Base-by-base conservation (phyloP, 92 coral and sea anemone species). In the Zoanthus gigantus region DNA sequence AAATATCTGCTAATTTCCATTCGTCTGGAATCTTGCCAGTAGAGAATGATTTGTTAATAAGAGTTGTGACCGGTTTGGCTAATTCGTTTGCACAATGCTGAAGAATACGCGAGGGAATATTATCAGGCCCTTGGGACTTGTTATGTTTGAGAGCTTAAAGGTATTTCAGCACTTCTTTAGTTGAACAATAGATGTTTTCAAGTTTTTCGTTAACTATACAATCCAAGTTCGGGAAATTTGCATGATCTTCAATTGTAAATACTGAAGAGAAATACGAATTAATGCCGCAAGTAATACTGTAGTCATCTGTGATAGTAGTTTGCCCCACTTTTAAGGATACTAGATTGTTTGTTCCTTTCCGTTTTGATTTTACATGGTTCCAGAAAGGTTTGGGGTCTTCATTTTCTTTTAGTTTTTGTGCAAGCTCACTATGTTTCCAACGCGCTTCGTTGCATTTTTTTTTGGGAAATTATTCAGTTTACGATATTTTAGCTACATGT, bases 121-220 rank as follows among this genome's bases (percentile, higher is more conserved):
- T 18, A 68, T 90, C 92, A 30, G 90, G 90, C 90, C 92, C 89
- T 53, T 87, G 92, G 61, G 87, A 90, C 85, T 90, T 90, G 57
- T 85, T 90, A 29, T 73, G 81, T 53, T 85, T 85, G 6, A 90
- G 77, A 76, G 34, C 83, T 79, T 72, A 56, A 37, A 90, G 83
- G 47, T 76, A 77, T 78, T 90, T 37, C 4, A 34, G 42, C 42
- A 34, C 42, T 34, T 90, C 72, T 60, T 17, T 47, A 46, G 89
- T 80, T 61, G 71, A 30, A 47, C 52, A 47, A 47, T 47, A 47
- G 52, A 47, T 47, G 0, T 47, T 47, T 47, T 47, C 52, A 47
- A 89, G 86, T 77, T 84, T 86, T 75, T 56, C 37, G 54, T 78
- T 78, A 29, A 77, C 68, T 14, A 74, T 52, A 67, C 75, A 84